A percentile compares a stretch with the other conserved stretches of the same genome.
These are phyloP conservation scores for Camponotus vicinus DNA, from an alignment of 1,140 invertebrate genomes.

Conservation along the genomic window DNA sequence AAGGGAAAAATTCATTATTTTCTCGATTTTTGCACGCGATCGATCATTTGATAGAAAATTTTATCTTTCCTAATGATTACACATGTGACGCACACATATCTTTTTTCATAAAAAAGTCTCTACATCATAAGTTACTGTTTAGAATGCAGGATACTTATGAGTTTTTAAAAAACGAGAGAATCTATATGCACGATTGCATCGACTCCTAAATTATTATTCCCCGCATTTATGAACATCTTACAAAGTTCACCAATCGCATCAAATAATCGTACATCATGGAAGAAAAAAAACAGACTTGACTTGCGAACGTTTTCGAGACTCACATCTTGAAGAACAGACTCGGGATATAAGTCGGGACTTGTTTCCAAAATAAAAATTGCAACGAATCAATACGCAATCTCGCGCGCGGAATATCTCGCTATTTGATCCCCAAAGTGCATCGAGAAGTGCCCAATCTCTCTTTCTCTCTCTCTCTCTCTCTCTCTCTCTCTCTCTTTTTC, in stretches of 20 bases:
- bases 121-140: background rate
- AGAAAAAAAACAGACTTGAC: background rate
- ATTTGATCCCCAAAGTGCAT: too few species aligned
- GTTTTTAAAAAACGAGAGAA: background rate
- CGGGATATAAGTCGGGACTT: too few species aligned
- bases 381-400: too few species aligned
- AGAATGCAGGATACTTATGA: background rate
- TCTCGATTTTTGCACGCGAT: too few species aligned
- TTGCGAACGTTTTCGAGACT: background rate
- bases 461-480: too few species aligned
- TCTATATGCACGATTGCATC: background rate
- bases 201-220: background rate
- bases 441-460: too few species aligned
- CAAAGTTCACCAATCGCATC: background rate
- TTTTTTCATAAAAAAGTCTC: background rate
- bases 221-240: background rate
- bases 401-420: too few species aligned
- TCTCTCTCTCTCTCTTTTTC: too few species aligned
- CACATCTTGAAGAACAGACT: slow-evolving; percentile 2
- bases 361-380: too few species aligned
- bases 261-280: background rate
- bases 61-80: background rate
- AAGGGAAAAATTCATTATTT: too few species aligned
- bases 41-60: too few species aligned
- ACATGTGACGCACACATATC: background rate